Conservation (phyloP, 2,888 invertebrate genomes). For the Coenonympha arcania region DNA sequence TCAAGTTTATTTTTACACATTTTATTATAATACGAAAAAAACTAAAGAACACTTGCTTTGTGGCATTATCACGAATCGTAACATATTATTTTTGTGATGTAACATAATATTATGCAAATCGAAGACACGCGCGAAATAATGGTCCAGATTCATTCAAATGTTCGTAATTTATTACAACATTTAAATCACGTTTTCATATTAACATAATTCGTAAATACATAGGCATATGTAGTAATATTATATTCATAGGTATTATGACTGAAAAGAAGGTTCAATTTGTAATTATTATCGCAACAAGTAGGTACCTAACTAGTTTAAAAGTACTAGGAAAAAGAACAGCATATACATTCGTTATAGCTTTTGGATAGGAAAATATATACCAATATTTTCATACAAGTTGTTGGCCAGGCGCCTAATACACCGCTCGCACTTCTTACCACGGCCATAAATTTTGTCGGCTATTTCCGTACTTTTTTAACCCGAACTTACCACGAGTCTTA, state of each 20-base stretch:
- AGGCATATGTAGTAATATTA: too few species aligned
- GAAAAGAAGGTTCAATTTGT: too few species aligned
- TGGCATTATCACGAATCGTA: too few species aligned
- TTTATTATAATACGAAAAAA: too few species aligned
- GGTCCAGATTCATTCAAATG: slow-evolving; percentile 9
- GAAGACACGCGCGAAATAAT: slow-evolving; percentile 8
- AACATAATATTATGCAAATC: slow-evolving; percentile 2
- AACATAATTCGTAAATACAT: too few species aligned
- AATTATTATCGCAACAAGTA: too few species aligned
- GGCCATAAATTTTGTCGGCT: slow-evolving; percentile 50
- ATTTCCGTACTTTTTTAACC: slow-evolving; percentile 43
- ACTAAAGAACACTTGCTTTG: not conserved
- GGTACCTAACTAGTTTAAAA: too few species aligned
- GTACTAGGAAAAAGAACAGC: too few species aligned
- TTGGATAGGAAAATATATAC: slow-evolving; percentile 33
- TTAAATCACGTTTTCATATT: too few species aligned
- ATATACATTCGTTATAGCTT: slow-evolving; percentile 13
- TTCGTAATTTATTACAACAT: not conserved
- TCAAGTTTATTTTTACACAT: too few species aligned
- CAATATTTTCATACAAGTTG: slow-evolving; percentile 48
- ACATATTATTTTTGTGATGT: too few species aligned
- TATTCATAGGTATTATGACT: too few species aligned
- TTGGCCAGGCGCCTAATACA: slow-evolving; percentile 59
- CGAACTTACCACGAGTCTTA: slow-evolving; percentile 27
- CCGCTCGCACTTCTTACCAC: slow-evolving; percentile 48